phyloP scores from a whole-genome alignment of 2,797 vertebrate species.

The Acipenser transmontanus region DNA sequence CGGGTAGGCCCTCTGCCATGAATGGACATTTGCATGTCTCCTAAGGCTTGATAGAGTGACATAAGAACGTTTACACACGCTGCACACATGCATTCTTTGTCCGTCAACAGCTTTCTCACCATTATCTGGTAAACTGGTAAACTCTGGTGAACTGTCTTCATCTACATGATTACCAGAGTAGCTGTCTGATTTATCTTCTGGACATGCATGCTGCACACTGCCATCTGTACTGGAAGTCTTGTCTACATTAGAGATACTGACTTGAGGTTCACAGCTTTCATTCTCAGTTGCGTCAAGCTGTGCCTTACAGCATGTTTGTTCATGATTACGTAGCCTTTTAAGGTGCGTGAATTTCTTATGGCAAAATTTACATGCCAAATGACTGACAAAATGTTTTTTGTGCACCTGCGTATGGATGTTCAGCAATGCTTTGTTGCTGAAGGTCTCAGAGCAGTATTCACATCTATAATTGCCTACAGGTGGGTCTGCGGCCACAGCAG shows the following conservation, averaged over 20 bases:
- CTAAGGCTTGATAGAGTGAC: conserved; percentile 91
- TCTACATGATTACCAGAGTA: conserved; percentile 34
- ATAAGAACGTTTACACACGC: conserved; percentile 88
- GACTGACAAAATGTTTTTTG: conserved; percentile 74
- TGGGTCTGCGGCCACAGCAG: conserved; percentile 49
- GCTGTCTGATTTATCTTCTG: conserved; percentile 52
- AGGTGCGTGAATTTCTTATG: conserved; percentile 83
- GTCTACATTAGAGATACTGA: conserved; percentile 29
- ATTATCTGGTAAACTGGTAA: too few species aligned
- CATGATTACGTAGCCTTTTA: conserved; percentile 81
- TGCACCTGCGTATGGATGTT: conserved; percentile 76
- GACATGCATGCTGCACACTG: conserved; percentile 36
- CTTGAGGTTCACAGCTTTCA: conserved; percentile 47
- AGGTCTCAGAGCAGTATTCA: conserved; percentile 75
- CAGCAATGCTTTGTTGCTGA: conserved; percentile 69
- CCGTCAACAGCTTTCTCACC: too few species aligned
- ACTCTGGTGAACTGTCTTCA: too few species aligned
- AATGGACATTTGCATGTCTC: conserved; percentile 93
- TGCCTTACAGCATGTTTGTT: conserved; percentile 71
- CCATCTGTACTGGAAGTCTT: conserved; percentile 31
- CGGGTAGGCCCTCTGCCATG: conserved; percentile 93
- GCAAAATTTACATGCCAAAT: conserved; percentile 83
- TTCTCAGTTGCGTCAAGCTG: conserved; percentile 43
- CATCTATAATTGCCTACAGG: conserved; percentile 67
- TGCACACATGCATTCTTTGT: conserved; percentile 75